Base-by-base conservation (phyloP, 2,888 invertebrate genomes). In the Caenorhabditis sp. region DNA sequence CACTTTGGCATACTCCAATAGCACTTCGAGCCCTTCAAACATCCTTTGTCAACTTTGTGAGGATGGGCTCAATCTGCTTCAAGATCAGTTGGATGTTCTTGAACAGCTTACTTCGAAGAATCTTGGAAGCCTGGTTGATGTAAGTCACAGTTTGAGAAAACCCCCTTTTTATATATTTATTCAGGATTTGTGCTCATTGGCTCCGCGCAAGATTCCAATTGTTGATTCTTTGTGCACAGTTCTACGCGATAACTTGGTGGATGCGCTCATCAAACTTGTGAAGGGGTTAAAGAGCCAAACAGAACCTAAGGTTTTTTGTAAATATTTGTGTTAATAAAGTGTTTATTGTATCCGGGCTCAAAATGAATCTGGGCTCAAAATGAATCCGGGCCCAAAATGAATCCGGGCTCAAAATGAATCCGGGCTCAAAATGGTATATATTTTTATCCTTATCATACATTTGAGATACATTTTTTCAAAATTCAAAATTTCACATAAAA, bases 161-260 rank as follows among this genome's bases (percentile, higher is more conserved):
- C n/a, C n/a, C n/a, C n/a, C n/a, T 31, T 31, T 31, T 31, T 31
- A 31, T 4, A 31, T 31, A 10, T 31, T 12, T 43, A 10, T 43
- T 43, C 17, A 43, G 43, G 3, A 17, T 17, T 52, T 63, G 7
- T 71, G 71, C 10, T 36, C 26, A 23, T 12, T 57, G 1, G 63
- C 67, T 53, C 71, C 71, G 17, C 63, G 59, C 4, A 36, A 63
- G 7, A 26, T 71, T 27, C 71, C 71, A 1, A 71, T 71, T 23
- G 63, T 71, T 5, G 63, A 67, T 7, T 56, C 71, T 8, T n/a
- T 71, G 0, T 71, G 71, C 49, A 52, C 21, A 2, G 67, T 71
- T n/a, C 63, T 71, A 23, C 31, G 60, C 31, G 65, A 71, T 25
- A 21, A 71, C 23, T 36, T 71, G 17, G 63, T 71, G 17, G 43